phyloP scores from a whole-genome alignment of 1,140 invertebrate species.

The Campoletis sonorensis region DNA sequence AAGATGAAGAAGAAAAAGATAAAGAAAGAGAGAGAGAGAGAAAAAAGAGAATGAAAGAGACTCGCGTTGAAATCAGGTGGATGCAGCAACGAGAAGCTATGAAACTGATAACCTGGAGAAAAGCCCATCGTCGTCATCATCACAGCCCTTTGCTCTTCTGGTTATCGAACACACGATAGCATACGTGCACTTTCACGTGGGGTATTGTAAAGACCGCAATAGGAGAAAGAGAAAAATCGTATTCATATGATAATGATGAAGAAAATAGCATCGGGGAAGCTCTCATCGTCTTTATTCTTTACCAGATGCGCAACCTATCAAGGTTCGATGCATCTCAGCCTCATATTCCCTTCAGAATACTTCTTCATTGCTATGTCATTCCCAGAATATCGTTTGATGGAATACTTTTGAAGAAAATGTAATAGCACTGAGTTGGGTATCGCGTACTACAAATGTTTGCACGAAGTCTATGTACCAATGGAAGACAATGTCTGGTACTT shows the following conservation, averaged over 20 bases:
- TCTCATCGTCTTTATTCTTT: constrained; percentile 15
- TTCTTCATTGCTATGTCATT: no score
- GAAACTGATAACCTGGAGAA: constrained; percentile 14
- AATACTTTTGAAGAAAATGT: no score
- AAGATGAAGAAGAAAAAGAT: not conserved
- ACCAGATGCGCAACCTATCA: not conserved
- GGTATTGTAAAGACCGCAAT: constrained; percentile 10
- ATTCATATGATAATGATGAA: constrained; percentile 31
- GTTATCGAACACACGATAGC: constrained; percentile 8
- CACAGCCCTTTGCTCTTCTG: not conserved
- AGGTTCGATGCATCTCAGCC: not conserved
- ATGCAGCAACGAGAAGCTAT: constrained; percentile 17
- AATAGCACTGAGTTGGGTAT: no score
- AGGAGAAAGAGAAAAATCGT: not conserved
- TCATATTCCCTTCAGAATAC: no score
- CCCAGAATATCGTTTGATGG: no score
- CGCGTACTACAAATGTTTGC: no score
- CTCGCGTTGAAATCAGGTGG: not conserved
- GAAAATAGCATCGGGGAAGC: not conserved
- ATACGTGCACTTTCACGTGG: not conserved
- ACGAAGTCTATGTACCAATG: no score
- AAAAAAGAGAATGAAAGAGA: not conserved
- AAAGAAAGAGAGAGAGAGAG: not conserved
- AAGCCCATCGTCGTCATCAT: not conserved
- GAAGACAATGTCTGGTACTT: no score